Percentiles rank a stretch among this genome's conserved stretches.
Evolutionary conservation across 92 coral and sea anemone genomes (phyloP).

Genomic region (Parazoanthus atlanticus): DNA sequence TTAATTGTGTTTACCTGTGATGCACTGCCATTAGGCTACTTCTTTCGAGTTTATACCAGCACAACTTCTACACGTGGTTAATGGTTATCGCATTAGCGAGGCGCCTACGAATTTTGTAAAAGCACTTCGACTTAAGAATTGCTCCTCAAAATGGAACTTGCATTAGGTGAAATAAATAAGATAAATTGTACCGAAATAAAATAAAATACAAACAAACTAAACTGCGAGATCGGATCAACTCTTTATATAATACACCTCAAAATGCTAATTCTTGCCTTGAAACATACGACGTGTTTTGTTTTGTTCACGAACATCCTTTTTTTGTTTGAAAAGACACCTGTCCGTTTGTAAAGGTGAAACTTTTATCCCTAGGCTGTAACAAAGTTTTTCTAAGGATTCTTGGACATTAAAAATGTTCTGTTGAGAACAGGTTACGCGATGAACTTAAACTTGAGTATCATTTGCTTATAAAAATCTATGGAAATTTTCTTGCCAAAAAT

Average conservation of each 20-base stretch:
- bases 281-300: slow-evolving; percentile 4
- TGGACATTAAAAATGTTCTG: background rate
- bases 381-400: background rate
- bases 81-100: background rate
- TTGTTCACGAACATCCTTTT: background rate
- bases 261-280: slow-evolving; percentile 13
- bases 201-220: background rate
- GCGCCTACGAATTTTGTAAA: background rate
- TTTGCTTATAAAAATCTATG: background rate
- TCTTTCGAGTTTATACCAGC: background rate
- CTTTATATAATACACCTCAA: background rate
- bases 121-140: background rate
- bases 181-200: background rate
- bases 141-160: background rate
- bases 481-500: background rate
- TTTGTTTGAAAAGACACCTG: slow-evolving; percentile 20
- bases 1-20: background rate
- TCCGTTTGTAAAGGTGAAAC: background rate
- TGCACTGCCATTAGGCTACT: background rate
- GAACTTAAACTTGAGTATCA: background rate
- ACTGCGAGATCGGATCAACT: background rate
- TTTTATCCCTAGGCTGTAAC: background rate
- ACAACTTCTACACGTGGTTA: background rate
- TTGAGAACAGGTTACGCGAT: background rate
- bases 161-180: background rate